phyloP scores from a whole-genome alignment of 2,113 vertebrate species.

The Carollia perspicillata region DNA sequence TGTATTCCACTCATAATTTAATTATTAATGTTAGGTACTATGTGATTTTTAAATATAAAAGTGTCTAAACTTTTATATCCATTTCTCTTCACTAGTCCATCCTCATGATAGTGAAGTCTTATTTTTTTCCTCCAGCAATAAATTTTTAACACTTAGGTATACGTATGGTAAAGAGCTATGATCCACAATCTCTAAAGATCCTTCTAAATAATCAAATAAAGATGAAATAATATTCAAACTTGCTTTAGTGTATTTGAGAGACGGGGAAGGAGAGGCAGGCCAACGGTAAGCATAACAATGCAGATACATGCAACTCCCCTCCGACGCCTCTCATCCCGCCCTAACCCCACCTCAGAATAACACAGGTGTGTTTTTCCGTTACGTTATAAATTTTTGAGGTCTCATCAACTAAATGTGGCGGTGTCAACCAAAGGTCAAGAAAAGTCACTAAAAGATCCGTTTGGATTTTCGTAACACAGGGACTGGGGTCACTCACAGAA shows the following conservation, averaged over 20 bases:
- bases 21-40: not conserved
- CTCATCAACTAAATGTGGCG: not conserved
- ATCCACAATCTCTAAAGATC: not conserved
- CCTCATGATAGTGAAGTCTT: not conserved
- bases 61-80: conserved; percentile 10
- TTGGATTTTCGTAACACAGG: conserved; percentile 5
- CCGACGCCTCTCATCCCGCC: no score
- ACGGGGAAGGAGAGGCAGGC: not conserved
- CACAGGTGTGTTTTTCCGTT: not conserved
- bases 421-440: not conserved
- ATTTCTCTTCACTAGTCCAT: not conserved
- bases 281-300: not conserved
- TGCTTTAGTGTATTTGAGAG: not conserved
- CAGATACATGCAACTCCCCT: not conserved
- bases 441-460: not conserved
- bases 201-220: not conserved
- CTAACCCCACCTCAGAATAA: not conserved
- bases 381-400: not conserved
- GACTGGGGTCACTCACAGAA: not conserved
- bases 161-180: not conserved
- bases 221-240: not conserved
- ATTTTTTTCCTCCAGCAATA: not conserved
- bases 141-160: not conserved
- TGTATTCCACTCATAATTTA: not conserved
- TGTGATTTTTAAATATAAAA: not conserved